Evolutionary conservation across 2,797 vertebrate species (phyloP).

Genomic region (Pterois miles): DNA sequence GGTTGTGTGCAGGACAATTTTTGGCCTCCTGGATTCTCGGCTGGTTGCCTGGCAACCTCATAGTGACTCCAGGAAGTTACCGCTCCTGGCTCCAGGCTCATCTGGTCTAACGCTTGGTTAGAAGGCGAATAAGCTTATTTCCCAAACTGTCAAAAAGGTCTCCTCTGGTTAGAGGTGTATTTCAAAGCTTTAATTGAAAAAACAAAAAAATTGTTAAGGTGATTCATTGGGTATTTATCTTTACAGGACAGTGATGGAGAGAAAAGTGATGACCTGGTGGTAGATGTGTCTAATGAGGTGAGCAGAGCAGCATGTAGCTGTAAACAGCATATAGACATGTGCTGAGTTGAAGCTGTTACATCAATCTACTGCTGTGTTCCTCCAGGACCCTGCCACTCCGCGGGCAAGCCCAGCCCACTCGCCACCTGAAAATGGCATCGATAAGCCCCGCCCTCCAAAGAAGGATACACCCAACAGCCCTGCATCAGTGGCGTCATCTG

Average conservation of each 20-base stretch:
- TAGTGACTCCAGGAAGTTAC: conserved; percentile 18
- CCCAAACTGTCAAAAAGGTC: neutral
- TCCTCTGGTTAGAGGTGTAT: neutral
- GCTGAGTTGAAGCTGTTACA: neutral
- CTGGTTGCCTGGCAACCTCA: conserved; percentile 13
- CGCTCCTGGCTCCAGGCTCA: neutral
- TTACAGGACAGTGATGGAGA: conserved; percentile 97
- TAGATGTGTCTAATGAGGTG: conserved; percentile 99
- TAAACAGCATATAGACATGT: neutral
- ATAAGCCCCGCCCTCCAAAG: conserved; percentile 95
- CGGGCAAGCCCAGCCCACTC: conserved; percentile 96
- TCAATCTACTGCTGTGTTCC: neutral
- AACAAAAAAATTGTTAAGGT: neutral
- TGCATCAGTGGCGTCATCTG: conserved; percentile 96
- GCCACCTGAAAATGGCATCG: conserved; percentile 96
- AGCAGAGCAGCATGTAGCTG: conserved; percentile 4
- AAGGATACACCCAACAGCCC: conserved; percentile 99
- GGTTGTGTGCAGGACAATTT: neutral
- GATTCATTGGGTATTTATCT: conserved; percentile 40
- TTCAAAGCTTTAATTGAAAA: neutral
- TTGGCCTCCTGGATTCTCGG: conserved; percentile 7
- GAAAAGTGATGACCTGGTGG: conserved; percentile 98
- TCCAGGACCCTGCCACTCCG: conserved; percentile 95
- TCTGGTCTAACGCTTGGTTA: neutral
- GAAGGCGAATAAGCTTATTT: neutral